Percentiles rank a stretch among this genome's conserved stretches.
These are phyloP conservation scores for Sebastes cheni DNA, from an alignment of 2,797 vertebrate genomes.

Conservation along the genomic window DNA sequence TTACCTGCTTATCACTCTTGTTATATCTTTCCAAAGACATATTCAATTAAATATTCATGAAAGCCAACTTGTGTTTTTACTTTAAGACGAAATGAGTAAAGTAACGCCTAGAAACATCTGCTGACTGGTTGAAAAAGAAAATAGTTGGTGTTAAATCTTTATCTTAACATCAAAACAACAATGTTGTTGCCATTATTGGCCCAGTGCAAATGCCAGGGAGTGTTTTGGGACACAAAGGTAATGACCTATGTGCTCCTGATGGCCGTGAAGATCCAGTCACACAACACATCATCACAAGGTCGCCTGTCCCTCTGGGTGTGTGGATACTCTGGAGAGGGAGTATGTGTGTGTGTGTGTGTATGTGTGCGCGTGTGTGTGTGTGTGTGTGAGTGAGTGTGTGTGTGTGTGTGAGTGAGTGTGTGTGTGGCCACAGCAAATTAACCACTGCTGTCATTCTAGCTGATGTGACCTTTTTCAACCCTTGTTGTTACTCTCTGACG, in stretches of 20 bases:
- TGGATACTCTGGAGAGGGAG: background rate
- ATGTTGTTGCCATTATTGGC: background rate
- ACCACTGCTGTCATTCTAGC: slow-evolving; percentile 36
- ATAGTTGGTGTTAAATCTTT: background rate
- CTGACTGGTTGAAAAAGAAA: background rate
- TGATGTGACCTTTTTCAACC: slow-evolving; percentile 59
- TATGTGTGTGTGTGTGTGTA: background rate
- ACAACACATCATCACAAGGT: slow-evolving; percentile 26
- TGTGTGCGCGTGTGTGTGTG: background rate
- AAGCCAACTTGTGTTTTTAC: background rate
- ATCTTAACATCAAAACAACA: background rate
- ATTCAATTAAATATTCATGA: background rate
- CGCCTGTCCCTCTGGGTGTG: slow-evolving; percentile 10
- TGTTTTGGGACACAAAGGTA: background rate
- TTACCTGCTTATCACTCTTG: too few species aligned
- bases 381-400: background rate
- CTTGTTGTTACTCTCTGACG: slow-evolving; percentile 49
- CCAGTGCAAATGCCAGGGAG: background rate
- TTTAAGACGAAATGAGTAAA: background rate
- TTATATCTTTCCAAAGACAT: background rate
- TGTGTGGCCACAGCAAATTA: slow-evolving; percentile 28
- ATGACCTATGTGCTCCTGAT: background rate
- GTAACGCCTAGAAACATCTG: background rate
- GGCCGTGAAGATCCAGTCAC: background rate
- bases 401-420: background rate